phyloP scores from a whole-genome alignment of 2,797 vertebrate genomes.

The Poeciliopsis presidionis region DNA sequence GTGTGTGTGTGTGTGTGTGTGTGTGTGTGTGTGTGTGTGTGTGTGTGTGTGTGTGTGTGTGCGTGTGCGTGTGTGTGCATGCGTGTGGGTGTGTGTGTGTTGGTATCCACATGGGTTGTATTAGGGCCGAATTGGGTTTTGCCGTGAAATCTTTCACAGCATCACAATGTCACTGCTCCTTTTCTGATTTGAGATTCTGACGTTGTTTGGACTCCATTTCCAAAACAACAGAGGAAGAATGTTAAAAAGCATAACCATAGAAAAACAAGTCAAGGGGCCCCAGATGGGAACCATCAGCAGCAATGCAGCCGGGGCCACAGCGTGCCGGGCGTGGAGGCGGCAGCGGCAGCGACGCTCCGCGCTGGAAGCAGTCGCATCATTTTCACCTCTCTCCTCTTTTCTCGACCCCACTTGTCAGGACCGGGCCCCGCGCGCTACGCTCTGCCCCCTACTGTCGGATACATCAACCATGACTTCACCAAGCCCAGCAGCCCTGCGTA shows the following conservation, averaged over 20 bases:
- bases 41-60: too few relatives aligned
- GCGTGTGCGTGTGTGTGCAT: neutral
- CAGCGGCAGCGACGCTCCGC: conserved; percentile 3
- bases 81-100: conserved; percentile 20
- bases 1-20: too few relatives aligned
- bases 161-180: conserved; percentile 35
- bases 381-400: conserved; percentile 39
- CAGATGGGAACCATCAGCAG: conserved; percentile 71
- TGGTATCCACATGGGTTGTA: conserved; percentile 48
- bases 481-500: conserved; percentile 86
- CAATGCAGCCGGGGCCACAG: conserved; percentile 39
- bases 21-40: too few relatives aligned
- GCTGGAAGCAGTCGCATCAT: conserved; percentile 47
- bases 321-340: conserved; percentile 35
- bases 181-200: conserved; percentile 45
- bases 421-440: conserved; percentile 85
- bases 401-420: conserved; percentile 67
- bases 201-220: conserved; percentile 60
- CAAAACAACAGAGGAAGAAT: conserved; percentile 60
- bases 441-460: conserved; percentile 87
- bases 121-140: conserved; percentile 42
- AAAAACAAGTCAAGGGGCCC: conserved; percentile 66
- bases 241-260: conserved; percentile 68
- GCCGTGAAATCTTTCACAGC: conserved; percentile 41
- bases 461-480: conserved; percentile 87